Conservation (phyloP, 2,888 invertebrate genomes). For the Escarpia spicata region DNA sequence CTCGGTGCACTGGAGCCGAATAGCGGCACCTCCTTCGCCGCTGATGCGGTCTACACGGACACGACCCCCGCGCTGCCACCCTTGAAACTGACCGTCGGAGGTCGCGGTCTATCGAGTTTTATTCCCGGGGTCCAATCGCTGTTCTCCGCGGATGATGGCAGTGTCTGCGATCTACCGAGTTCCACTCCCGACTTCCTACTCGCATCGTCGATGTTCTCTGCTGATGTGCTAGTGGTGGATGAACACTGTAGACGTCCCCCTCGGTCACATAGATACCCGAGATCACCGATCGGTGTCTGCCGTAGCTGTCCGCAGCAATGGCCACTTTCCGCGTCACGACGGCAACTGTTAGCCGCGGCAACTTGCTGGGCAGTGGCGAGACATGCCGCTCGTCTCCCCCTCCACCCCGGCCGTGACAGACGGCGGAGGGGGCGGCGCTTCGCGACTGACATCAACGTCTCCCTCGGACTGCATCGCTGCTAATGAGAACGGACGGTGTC, state of each 20-base stretch:
- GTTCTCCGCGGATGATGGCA: background rate
- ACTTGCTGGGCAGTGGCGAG: background rate
- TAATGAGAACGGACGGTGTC: background rate
- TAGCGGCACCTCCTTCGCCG: background rate
- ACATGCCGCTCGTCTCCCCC: background rate
- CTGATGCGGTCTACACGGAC: background rate
- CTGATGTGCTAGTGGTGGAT: background rate
- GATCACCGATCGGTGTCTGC: too few relatives aligned
- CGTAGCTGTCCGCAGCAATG: background rate
- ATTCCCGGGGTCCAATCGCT: background rate
- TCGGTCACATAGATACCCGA: too few relatives aligned
- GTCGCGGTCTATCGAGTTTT: background rate
- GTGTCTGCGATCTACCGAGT: background rate
- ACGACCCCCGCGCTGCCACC: background rate
- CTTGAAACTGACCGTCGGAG: background rate
- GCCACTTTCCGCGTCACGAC: background rate
- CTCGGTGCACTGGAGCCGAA: background rate
- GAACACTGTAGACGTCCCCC: too few relatives aligned
- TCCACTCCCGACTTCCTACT: background rate
- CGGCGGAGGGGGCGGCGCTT: background rate
- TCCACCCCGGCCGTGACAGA: background rate
- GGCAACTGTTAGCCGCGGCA: background rate
- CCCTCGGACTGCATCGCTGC: background rate
- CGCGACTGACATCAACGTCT: background rate
- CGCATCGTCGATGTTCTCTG: background rate